Evolutionary conservation across 1,140 invertebrate genomes (phyloP), one percentile per base, ranked within the genome.

Genomic region (Monomorium pharaonis): DNA sequence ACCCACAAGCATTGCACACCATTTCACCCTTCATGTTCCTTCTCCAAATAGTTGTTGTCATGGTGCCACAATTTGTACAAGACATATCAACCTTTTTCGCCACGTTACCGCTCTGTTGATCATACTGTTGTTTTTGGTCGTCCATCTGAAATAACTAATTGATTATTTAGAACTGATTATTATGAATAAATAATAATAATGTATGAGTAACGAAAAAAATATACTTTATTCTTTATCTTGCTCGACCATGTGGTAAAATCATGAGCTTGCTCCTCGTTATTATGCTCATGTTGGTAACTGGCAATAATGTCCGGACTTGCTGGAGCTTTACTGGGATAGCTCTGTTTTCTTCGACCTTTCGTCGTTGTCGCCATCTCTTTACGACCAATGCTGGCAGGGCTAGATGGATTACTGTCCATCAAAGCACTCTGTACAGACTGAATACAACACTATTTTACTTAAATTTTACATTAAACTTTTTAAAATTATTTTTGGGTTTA

Each of bases 1-100:
- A 96, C 0, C 98, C 98, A 94, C 98, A 99, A 30, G 98, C 98
- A 95, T 99, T 99, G 95, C 98, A 99, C 24, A 99, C 98, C 96
- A 98, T 98, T 95, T 99, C 98, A 47, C 97, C 98, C 91, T 97
- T 96, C 88, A 97, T 96, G 94, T 98, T 98, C 88, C 98, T 96
- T 91, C 98, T 96, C 98, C 98, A 99, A 76, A 99, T 98, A 0
- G 98, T 99, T 30, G 98, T 99, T 16, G 97, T 98, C 93, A 97
- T 97, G 0, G 98, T 99, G 63, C 97, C 97, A 94, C 97, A 98
- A 94, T 98, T 98, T 86, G 96, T 97, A 94, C 97, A 98, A 18
- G 96, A 96, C 91, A 98, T 96, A 92, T 98, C 97, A 47, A 97
- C 96, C 86, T 94, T 95, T 75, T 95, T 95, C 12, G 92, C 74